phyloP scores from a whole-genome alignment of 2,888 invertebrate species.

The Seladonia tumulorum region DNA sequence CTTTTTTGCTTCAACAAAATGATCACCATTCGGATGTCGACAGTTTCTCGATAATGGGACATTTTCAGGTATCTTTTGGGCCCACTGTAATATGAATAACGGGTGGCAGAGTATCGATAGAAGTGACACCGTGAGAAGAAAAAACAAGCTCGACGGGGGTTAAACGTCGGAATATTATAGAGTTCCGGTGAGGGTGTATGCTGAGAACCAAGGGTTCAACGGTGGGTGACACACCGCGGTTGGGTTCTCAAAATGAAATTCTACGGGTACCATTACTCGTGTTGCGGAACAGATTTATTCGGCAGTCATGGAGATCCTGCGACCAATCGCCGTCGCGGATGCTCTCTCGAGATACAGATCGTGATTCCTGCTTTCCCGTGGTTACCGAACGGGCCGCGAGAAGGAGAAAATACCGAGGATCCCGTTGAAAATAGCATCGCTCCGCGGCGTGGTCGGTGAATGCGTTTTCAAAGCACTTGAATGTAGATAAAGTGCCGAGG shows the following conservation, averaged over 20 bases:
- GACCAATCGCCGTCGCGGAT: slow-evolving; percentile 50
- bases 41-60: neutral
- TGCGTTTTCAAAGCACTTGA: slow-evolving; percentile 38
- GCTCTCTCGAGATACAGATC: slow-evolving; percentile 61
- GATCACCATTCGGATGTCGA: neutral
- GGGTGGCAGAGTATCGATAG: neutral
- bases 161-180: slow-evolving; percentile 33
- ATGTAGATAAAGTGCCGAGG: slow-evolving; percentile 57
- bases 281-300: slow-evolving; percentile 61
- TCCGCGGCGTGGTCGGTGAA: slow-evolving; percentile 4
- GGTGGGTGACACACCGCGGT: slow-evolving; percentile 24
- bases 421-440: slow-evolving; percentile 55
- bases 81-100: neutral
- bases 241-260: slow-evolving; percentile 53
- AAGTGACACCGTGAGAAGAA: neutral
- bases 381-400: slow-evolving; percentile 44
- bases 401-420: slow-evolving; percentile 59
- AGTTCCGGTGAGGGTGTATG: neutral
- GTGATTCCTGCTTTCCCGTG: slow-evolving; percentile 65
- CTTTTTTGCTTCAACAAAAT: no score
- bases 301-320: slow-evolving; percentile 56
- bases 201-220: slow-evolving; percentile 20
- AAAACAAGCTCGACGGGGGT: slow-evolving; percentile 1
- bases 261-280: slow-evolving; percentile 53
- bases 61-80: neutral